Conservation (phyloP, 2,113 vertebrate genomes). For the Pica pica region DNA sequence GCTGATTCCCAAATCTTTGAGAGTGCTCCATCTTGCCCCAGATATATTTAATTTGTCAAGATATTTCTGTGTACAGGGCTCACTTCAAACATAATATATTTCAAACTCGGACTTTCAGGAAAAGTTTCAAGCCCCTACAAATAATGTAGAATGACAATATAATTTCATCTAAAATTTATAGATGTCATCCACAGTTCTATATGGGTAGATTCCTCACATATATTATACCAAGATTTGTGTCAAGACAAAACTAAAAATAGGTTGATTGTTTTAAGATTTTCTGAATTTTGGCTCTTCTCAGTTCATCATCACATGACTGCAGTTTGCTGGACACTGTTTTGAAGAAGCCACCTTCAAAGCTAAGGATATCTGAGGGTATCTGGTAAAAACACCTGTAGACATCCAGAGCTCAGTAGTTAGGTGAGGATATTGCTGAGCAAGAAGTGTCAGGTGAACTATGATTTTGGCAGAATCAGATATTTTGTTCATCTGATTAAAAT, state of each 20-base stretch:
- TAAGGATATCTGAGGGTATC: neutral
- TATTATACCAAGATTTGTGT: neutral
- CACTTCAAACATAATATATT: neutral
- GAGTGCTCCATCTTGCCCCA: neutral
- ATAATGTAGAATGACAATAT: neutral
- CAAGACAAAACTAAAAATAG: neutral
- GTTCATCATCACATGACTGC: neutral
- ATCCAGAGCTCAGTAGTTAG: neutral
- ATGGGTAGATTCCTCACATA: neutral
- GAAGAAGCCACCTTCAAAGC: neutral
- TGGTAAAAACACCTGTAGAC: neutral
- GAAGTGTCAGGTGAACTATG: neutral
- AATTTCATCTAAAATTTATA: neutral
- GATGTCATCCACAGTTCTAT: neutral
- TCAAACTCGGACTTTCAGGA: neutral
- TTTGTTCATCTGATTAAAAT: constrained; percentile 25
- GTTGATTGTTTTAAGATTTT: neutral
- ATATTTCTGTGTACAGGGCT: neutral
- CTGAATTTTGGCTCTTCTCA: neutral
- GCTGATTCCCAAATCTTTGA: constrained; percentile 15
- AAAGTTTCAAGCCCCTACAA: neutral
- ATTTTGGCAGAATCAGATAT: neutral
- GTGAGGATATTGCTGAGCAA: neutral
- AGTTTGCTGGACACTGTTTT: neutral
- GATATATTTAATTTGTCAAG: neutral